A percentile compares a stretch with the other conserved stretches of the same genome.
These are phyloP conservation scores for Catocala sponsa DNA, from an alignment of 2,888 invertebrate species.

Conservation along the genomic window DNA sequence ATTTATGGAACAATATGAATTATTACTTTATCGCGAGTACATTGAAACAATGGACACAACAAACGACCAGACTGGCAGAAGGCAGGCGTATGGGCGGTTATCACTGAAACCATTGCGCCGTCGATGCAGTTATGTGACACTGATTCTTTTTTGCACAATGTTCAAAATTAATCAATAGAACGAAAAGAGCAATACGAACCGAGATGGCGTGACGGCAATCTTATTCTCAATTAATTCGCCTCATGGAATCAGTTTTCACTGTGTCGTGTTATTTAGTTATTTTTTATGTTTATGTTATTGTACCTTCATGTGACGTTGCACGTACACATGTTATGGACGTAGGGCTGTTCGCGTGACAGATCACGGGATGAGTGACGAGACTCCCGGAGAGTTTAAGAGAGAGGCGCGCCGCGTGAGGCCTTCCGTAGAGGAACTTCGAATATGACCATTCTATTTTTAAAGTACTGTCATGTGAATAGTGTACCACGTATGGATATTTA, in stretches of 20 bases:
- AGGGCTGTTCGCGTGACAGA: slow-evolving; percentile 16
- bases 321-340: slow-evolving; percentile 34
- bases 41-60: too few species aligned
- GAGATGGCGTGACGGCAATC: too few species aligned
- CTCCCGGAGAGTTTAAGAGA: slow-evolving; percentile 41
- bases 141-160: too few species aligned
- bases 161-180: too few species aligned
- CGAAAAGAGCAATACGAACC: too few species aligned
- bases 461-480: not conserved
- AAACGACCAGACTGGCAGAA: too few species aligned
- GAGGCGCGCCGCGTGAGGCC: slow-evolving; percentile 51
- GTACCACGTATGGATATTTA: not conserved
- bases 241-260: slow-evolving; percentile 28
- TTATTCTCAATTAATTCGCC: too few species aligned
- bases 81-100: too few species aligned
- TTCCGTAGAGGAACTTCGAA: slow-evolving; percentile 48
- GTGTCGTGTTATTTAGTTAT: slow-evolving; percentile 39
- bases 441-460: not conserved
- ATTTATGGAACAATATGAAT: too few species aligned
- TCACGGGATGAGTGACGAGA: slow-evolving; percentile 40
- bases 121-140: too few species aligned
- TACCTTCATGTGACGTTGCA: slow-evolving; percentile 26
- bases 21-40: too few species aligned
- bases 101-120: too few species aligned
- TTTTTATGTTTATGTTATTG: slow-evolving; percentile 35